Evolutionary conservation across 2,888 invertebrate genomes (phyloP).

Genomic region (Dasysyrphus albostriatus): DNA sequence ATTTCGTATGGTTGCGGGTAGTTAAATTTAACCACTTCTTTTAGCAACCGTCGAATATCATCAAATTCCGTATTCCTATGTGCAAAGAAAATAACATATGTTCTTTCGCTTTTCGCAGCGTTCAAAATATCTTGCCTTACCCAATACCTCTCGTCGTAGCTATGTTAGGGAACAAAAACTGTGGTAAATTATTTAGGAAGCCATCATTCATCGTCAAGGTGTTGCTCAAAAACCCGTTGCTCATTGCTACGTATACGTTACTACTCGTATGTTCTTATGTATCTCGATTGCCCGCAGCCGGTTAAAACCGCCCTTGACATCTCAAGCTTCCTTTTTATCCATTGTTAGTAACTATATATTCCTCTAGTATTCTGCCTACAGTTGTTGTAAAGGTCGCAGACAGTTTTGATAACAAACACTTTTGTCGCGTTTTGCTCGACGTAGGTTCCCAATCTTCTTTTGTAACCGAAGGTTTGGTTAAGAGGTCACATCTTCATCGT

Average conservation of each 20-base stretch:
- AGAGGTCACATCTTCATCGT: not conserved
- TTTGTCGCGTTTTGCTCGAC: not conserved
- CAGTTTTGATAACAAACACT: too few relatives aligned
- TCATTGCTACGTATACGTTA: not conserved
- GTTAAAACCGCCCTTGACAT: not conserved
- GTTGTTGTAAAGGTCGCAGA: not conserved
- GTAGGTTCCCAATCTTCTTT: not conserved
- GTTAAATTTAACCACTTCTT: too few relatives aligned
- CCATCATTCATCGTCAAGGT: too few relatives aligned
- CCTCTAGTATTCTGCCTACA: not conserved
- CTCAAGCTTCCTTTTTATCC: not conserved
- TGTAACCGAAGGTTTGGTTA: not conserved
- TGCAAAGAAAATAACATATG: too few relatives aligned
- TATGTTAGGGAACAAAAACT: constrained; percentile 24
- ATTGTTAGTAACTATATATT: not conserved
- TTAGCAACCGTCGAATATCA: too few relatives aligned
- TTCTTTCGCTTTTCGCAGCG: too few relatives aligned
- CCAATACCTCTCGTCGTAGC: constrained; percentile 11
- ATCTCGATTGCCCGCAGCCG: not conserved
- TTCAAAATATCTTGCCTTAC: too few relatives aligned
- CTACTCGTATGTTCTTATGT: not conserved
- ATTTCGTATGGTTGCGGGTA: too few relatives aligned
- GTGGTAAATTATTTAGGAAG: constrained; percentile 29
- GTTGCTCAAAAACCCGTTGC: too few relatives aligned
- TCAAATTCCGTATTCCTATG: not conserved